phyloP scores from a whole-genome alignment of 2,113 vertebrate species.

The Lophochroa leadbeateri region DNA sequence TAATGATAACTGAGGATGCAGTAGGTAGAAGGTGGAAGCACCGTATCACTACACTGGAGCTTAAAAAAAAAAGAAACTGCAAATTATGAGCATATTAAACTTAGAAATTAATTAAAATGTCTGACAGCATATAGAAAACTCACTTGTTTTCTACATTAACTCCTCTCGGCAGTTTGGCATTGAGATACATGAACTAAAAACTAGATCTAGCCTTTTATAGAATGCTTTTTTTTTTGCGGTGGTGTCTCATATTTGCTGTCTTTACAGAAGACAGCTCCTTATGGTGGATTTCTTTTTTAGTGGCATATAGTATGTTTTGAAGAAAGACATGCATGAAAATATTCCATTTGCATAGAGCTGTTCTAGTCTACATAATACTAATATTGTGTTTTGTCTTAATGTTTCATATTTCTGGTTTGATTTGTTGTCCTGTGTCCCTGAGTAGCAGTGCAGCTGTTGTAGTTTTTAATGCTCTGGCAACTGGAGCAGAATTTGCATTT shows the following conservation, averaged over 20 bases:
- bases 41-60: neutral
- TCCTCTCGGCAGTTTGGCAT: neutral
- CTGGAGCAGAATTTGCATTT: constrained; percentile 20
- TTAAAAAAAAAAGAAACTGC: neutral
- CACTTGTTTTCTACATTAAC: neutral
- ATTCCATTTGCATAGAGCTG: neutral
- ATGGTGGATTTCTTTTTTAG: neutral
- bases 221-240: neutral
- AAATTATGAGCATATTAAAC: neutral
- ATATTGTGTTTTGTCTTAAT: neutral
- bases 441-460: constrained; percentile 37
- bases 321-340: neutral
- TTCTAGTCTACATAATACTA: neutral
- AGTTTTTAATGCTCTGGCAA: constrained; percentile 44
- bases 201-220: neutral
- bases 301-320: neutral
- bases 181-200: neutral
- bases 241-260: neutral
- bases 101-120: neutral
- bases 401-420: neutral
- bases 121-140: neutral
- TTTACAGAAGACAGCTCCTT: neutral
- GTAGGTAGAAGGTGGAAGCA: neutral
- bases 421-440: constrained; percentile 13
- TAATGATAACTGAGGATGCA: neutral